Percentiles rank a stretch among this genome's conserved stretches.
Evolutionary conservation across 2,113 vertebrate species (phyloP).

Genomic region (Passer domesticus): DNA sequence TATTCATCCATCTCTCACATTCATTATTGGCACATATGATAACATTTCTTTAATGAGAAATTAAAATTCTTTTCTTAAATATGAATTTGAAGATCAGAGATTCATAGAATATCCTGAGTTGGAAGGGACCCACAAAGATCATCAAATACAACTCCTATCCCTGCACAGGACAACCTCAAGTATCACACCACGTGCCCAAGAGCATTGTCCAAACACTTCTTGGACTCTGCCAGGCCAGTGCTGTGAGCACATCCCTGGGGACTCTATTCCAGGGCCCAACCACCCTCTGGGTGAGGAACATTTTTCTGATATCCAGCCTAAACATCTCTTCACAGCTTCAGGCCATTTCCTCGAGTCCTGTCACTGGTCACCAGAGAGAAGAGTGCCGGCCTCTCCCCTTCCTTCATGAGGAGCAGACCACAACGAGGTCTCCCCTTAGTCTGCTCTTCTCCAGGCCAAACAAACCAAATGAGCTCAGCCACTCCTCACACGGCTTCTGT

Average conservation of each 20-base stretch:
- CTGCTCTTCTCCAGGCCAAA: neutral
- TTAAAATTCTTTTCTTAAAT: neutral
- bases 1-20: neutral
- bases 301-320: neutral
- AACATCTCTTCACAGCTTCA: neutral
- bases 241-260: neutral
- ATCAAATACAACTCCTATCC: neutral
- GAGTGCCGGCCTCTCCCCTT: neutral
- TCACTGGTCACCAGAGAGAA: neutral
- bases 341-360: fast-evolving
- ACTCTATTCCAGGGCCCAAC: neutral
- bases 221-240: neutral
- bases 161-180: neutral
- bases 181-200: neutral
- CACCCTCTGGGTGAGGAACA: neutral
- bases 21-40: neutral
- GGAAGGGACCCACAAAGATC: neutral
- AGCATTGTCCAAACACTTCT: neutral
- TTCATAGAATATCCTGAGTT: neutral
- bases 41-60: neutral
- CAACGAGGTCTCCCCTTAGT: neutral
- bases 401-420: too few relatives aligned
- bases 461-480: neutral
- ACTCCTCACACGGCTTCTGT: neutral
- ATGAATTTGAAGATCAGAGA: neutral